These are phyloP conservation scores for Leptobrachium ailaonicum DNA, from an alignment of 2,113 vertebrate genomes.

Conservation along the genomic window DNA sequence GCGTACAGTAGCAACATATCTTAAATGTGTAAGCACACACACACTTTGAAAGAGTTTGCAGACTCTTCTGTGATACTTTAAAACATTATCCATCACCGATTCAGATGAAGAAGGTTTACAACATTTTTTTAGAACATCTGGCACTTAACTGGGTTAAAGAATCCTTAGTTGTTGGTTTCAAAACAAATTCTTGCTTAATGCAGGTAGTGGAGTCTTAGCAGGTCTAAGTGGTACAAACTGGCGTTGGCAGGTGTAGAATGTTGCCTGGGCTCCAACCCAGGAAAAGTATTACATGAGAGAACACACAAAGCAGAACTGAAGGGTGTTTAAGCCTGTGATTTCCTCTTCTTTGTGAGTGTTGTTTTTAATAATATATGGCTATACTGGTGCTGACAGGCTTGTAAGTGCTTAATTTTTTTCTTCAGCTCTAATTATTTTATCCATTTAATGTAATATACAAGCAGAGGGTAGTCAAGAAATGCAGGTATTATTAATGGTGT, in stretches of 20 bases:
- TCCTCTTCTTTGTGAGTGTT: conserved; percentile 30
- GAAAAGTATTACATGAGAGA: conserved; percentile 36
- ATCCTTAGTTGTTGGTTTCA: conserved; percentile 2
- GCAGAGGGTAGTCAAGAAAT: conserved; percentile 24
- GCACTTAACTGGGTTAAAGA: too few relatives aligned
- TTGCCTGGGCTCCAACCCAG: conserved; percentile 47
- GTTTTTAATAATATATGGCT: conserved; percentile 35
- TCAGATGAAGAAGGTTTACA: too few relatives aligned
- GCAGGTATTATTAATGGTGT: conserved; percentile 38
- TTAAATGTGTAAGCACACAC: too few relatives aligned
- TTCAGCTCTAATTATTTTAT: conserved; percentile 47
- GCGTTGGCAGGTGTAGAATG: conserved; percentile 48
- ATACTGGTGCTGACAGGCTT: conserved; percentile 44
- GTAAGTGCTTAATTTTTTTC: conserved; percentile 46
- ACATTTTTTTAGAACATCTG: too few relatives aligned
- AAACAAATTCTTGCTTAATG: conserved; percentile 26
- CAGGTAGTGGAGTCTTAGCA: conserved; percentile 46
- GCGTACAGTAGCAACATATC: too few relatives aligned
- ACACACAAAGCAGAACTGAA: conserved; percentile 27
- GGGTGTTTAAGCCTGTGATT: conserved; percentile 44
- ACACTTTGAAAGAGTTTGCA: too few relatives aligned
- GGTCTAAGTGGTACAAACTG: conserved; percentile 43
- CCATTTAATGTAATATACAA: conserved; percentile 46
- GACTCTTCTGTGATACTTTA: too few relatives aligned
- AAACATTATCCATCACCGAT: too few relatives aligned